These are phyloP conservation scores for Lasioglossum marginatum DNA, from an alignment of 2,888 invertebrate genomes.

Conservation along the genomic window DNA sequence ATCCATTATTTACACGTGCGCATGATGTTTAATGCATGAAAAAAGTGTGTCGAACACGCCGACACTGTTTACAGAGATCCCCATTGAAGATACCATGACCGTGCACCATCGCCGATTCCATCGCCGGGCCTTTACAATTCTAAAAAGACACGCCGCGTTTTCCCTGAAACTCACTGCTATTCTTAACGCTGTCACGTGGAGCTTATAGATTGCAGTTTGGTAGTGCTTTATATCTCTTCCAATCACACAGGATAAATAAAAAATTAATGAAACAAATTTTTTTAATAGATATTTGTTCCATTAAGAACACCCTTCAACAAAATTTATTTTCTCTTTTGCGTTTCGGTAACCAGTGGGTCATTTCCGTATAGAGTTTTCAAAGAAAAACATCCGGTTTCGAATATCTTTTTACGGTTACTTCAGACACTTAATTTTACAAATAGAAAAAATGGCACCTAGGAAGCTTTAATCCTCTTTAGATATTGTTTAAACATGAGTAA, in stretches of 20 bases:
- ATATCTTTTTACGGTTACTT: too few relatives aligned
- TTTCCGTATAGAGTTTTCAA: too few relatives aligned
- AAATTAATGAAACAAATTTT: neutral
- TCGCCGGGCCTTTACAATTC: neutral
- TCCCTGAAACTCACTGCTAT: neutral
- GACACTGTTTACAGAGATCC: constrained; percentile 16
- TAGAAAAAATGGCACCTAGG: too few relatives aligned
- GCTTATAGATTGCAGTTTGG: neutral
- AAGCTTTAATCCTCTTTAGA: too few relatives aligned
- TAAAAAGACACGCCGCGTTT: neutral
- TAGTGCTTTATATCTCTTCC: neutral
- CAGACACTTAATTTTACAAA: too few relatives aligned
- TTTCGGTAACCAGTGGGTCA: too few relatives aligned
- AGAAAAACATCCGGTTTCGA: too few relatives aligned
- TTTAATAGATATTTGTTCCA: neutral
- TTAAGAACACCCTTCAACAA: too few relatives aligned
- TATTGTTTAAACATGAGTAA: neutral
- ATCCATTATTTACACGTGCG: constrained; percentile 53
- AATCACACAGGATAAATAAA: neutral
- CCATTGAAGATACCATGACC: constrained; percentile 23
- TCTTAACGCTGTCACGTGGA: neutral
- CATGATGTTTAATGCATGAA: constrained; percentile 51
- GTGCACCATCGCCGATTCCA: neutral
- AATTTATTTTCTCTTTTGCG: too few relatives aligned
- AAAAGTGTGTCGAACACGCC: constrained; percentile 13